Percentiles rank a stretch among this genome's conserved stretches.
Evolutionary conservation across 2,113 vertebrate genomes (phyloP).

Genomic region (Epinephelus moara): DNA sequence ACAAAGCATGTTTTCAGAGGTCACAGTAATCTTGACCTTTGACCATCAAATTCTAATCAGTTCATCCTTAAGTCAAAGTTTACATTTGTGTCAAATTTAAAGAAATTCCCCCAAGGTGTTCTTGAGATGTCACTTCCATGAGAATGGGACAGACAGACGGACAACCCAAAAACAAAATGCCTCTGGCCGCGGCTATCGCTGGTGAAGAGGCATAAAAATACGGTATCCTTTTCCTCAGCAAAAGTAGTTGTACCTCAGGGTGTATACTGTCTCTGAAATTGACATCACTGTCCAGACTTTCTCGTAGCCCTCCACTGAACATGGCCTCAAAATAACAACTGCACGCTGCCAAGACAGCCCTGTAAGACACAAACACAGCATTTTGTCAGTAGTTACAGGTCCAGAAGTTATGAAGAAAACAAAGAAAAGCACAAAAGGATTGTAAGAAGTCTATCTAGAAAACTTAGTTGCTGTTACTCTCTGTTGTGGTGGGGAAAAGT

Average conservation of each 20-base stretch:
- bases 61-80: too few relatives aligned
- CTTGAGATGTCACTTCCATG: too few relatives aligned
- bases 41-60: too few relatives aligned
- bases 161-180: too few relatives aligned
- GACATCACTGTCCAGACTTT: slow-evolving; percentile 91
- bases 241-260: slow-evolving; percentile 82
- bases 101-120: too few relatives aligned
- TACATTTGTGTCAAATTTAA: too few relatives aligned
- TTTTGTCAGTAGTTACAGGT: background rate
- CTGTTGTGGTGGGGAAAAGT: background rate
- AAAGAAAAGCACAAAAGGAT: background rate
- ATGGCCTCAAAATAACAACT: slow-evolving; percentile 97
- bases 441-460: background rate
- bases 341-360: slow-evolving; percentile 93
- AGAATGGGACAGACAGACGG: too few relatives aligned
- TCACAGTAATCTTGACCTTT: too few relatives aligned
- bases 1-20: too few relatives aligned
- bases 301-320: slow-evolving; percentile 95
- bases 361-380: slow-evolving; percentile 28
- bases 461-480: background rate
- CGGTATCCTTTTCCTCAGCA: background rate
- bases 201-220: background rate
- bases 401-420: background rate
- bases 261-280: slow-evolving; percentile 95
- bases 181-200: too few relatives aligned